Conservation (phyloP, 2,797 vertebrate species). For the Falco novaeseelandiae region DNA sequence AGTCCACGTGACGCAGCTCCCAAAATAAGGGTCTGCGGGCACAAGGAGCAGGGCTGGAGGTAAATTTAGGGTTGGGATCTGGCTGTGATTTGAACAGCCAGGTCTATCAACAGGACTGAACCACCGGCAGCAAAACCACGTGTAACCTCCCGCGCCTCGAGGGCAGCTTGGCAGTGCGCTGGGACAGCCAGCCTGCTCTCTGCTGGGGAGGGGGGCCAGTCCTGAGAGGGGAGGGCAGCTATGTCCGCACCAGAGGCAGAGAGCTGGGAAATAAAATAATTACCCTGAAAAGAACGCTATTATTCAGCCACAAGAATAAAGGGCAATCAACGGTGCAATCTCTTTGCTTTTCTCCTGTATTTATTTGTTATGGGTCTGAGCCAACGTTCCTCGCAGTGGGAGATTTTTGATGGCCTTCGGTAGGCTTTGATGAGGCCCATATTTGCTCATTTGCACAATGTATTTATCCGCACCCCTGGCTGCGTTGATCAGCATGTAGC, state of each 20-base stretch:
- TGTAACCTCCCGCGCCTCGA: not conserved
- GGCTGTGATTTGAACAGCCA: not conserved
- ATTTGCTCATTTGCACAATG: slow-evolving; percentile 54
- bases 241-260: not conserved
- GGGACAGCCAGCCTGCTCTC: not conserved
- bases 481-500: not conserved
- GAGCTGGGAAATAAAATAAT: not conserved
- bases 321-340: not conserved
- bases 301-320: not conserved
- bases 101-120: not conserved
- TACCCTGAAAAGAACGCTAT: not conserved
- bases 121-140: not conserved
- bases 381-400: not conserved
- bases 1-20: accelerated
- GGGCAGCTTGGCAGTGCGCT: not conserved
- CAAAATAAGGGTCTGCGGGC: not conserved
- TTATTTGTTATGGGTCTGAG: slow-evolving; percentile 48
- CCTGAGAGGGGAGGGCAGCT: accelerated
- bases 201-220: accelerated
- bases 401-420: slow-evolving; percentile 1
- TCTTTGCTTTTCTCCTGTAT: not conserved
- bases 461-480: slow-evolving; percentile 28
- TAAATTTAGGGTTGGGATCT: not conserved
- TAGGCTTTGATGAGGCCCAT: slow-evolving; percentile 44
- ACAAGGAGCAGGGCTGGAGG: accelerated